A percentile compares a stretch with the other conserved stretches of the same genome.
Evolutionary conservation across 2,888 invertebrate species (phyloP).

Genomic region (Stenotaenia linearis): DNA sequence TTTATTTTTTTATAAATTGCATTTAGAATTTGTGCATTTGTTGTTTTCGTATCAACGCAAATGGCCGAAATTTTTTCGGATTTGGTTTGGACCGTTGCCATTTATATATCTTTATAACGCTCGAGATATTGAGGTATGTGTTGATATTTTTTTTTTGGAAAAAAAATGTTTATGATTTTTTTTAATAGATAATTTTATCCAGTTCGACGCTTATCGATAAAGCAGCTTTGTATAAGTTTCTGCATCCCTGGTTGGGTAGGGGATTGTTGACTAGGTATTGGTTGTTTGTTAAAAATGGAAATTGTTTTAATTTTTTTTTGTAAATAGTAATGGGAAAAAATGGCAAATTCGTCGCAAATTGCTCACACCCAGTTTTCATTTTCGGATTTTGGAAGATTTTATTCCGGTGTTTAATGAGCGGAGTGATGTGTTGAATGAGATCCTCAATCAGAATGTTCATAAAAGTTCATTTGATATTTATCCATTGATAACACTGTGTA

Average conservation of each 20-base stretch:
- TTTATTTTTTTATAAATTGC: neutral
- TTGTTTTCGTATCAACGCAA: neutral
- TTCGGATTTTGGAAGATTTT: conserved; percentile 52
- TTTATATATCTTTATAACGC: neutral
- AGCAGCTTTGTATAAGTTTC: conserved; percentile 14
- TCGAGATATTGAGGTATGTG: neutral
- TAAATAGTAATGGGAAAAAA: conserved; percentile 47
- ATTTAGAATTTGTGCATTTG: neutral
- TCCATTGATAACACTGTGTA: conserved; percentile 41
- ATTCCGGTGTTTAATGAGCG: conserved; percentile 52
- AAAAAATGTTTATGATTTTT: neutral
- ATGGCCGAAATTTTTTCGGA: neutral
- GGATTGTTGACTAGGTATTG: conserved; percentile 35
- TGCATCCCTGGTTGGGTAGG: conserved; percentile 32
- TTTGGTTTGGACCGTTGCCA: neutral
- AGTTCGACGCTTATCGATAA: conserved; percentile 9
- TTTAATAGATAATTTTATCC: neutral
- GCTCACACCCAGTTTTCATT: conserved; percentile 53
- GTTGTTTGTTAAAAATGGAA: no score
- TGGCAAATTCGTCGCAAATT: conserved; percentile 50
- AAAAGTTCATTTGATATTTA: conserved; percentile 45
- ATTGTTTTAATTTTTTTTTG: no score
- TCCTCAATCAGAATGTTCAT: conserved; percentile 40
- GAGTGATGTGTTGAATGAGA: conserved; percentile 44
- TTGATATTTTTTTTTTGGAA: neutral